A percentile compares a stretch with the other conserved stretches of the same genome.
Conservation (phyloP, 1,140 invertebrate genomes). For the Dermatophagoides farinae region DNA sequence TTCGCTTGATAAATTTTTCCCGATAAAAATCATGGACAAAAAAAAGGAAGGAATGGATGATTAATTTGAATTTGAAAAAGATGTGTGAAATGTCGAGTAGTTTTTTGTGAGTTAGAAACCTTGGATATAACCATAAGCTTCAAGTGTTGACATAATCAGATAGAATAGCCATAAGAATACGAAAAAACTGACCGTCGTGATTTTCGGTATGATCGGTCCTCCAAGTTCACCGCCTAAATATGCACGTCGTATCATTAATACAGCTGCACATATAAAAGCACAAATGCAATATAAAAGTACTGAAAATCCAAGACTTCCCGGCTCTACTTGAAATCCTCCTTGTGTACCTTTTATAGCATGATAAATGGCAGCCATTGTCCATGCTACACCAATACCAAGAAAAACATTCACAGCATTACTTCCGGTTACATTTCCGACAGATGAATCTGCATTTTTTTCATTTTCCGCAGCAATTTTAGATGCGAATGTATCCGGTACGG, state of each 20-base stretch:
- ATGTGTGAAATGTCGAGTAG: background rate
- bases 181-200: constrained; percentile 55
- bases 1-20: background rate
- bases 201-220: constrained; percentile 51
- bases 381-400: constrained; percentile 35
- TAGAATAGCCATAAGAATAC: constrained; percentile 77
- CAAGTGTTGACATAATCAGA: constrained; percentile 69
- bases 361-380: constrained; percentile 29
- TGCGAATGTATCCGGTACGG: constrained; percentile 94
- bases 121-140: constrained; percentile 66
- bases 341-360: constrained; percentile 15
- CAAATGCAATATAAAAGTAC: constrained; percentile 36
- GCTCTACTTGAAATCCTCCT: constrained; percentile 28
- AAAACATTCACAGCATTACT: constrained; percentile 95
- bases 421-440: constrained; percentile 93
- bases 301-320: constrained; percentile 34
- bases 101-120: constrained; percentile 41
- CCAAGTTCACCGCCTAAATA: constrained; percentile 76
- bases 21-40: background rate
- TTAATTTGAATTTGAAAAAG: background rate
- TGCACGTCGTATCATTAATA: constrained; percentile 58
- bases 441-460: constrained; percentile 91
- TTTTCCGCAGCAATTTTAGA: constrained; percentile 93
- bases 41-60: background rate
- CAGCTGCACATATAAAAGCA: constrained; percentile 29